phyloP scores from a whole-genome alignment of 2,797 vertebrate species.

The Miichthys miiuy region DNA sequence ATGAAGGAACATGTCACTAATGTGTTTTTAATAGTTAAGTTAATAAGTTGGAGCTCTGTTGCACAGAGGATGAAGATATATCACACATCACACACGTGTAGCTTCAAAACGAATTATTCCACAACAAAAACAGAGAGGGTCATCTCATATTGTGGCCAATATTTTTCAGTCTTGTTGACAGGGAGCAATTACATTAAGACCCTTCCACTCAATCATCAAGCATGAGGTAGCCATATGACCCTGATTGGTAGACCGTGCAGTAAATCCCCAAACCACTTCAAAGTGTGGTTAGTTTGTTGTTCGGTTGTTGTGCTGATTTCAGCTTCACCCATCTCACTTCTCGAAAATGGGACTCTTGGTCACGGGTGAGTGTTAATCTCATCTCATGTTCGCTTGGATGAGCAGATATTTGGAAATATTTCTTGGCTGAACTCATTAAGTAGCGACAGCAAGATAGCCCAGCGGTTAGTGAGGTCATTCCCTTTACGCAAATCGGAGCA shows the following conservation, averaged over 20 bases:
- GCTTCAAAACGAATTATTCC: too few species aligned
- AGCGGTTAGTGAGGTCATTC: conserved; percentile 11
- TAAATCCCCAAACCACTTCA: background rate
- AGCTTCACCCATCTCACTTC: background rate
- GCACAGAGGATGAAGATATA: background rate
- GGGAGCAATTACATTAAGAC: background rate
- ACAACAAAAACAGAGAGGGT: too few species aligned
- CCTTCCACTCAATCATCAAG: background rate
- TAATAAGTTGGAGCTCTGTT: too few species aligned
- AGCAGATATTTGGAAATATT: background rate
- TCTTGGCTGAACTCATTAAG: background rate
- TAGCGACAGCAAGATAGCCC: background rate
- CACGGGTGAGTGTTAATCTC: background rate
- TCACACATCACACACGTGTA: too few species aligned
- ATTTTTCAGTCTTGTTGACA: too few species aligned
- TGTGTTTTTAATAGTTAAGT: background rate
- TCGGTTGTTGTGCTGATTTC: background rate
- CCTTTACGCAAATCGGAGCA: background rate
- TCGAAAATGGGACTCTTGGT: background rate
- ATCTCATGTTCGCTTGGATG: background rate
- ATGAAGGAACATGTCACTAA: background rate
- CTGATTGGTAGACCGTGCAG: too few species aligned
- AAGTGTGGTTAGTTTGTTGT: background rate
- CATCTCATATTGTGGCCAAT: too few species aligned
- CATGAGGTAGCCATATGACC: background rate